These are phyloP conservation scores for Oreochromis tanganicae DNA, from an alignment of 2,113 vertebrate genomes.

Conservation along the genomic window DNA sequence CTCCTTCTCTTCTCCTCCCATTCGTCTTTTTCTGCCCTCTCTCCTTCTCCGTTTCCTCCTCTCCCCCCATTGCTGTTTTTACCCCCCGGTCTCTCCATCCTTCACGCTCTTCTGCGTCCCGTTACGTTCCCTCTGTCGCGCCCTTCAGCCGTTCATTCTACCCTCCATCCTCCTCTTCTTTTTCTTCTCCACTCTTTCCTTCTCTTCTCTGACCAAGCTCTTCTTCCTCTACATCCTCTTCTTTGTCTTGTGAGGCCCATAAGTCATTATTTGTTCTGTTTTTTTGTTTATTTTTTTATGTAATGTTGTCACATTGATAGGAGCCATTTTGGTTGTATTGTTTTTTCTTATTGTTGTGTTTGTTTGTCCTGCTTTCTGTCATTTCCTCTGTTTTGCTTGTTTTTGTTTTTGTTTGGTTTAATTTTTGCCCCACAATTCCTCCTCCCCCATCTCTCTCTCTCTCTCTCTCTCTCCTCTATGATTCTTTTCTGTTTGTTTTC, in stretches of 20 bases:
- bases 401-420: neutral
- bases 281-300: conserved; percentile 63
- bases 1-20: conserved; percentile 24
- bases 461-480: conserved; percentile 53
- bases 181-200: conserved; percentile 83
- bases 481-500: conserved; percentile 53
- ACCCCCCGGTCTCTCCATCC: conserved; percentile 53
- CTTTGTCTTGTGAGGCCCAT: conserved; percentile 83
- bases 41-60: neutral
- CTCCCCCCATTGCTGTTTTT: neutral
- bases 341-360: conserved; percentile 48
- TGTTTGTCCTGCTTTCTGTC: conserved; percentile 58
- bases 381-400: conserved; percentile 31
- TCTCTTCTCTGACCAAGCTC: conserved; percentile 80
- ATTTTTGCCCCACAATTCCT: conserved; percentile 28
- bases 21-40: neutral
- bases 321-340: conserved; percentile 64
- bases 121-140: conserved; percentile 17
- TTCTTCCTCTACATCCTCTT: conserved; percentile 89
- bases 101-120: conserved; percentile 33
- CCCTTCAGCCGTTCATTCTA: conserved; percentile 78
- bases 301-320: conserved; percentile 69
- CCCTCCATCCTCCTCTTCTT: conserved; percentile 82
- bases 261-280: conserved; percentile 58
- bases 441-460: conserved; percentile 24